These are phyloP conservation scores for Hesperia comma DNA, from an alignment of 2,888 invertebrate species.

Conservation along the genomic window DNA sequence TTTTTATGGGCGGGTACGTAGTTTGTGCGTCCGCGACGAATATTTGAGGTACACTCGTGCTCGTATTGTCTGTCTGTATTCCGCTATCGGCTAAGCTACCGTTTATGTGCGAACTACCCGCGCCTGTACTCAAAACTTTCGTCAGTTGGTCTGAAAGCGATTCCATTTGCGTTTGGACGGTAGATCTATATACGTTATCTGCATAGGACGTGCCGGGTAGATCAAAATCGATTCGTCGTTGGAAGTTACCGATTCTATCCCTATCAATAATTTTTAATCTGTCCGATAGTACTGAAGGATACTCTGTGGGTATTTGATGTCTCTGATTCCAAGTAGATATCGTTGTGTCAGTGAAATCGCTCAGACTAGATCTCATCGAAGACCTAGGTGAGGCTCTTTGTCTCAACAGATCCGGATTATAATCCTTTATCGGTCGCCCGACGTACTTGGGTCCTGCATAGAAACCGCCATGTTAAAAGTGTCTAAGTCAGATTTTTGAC, in stretches of 20 bases:
- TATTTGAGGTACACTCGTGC: conserved; percentile 76
- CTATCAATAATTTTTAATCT: conserved; percentile 68
- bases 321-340: conserved; percentile 79
- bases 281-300: conserved; percentile 76
- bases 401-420: conserved; percentile 72
- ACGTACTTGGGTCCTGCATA: conserved; percentile 71
- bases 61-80: conserved; percentile 78
- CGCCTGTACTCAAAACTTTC: conserved; percentile 73
- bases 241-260: conserved; percentile 63
- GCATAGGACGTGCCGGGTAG: conserved; percentile 70
- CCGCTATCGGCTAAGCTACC: conserved; percentile 78
- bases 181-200: conserved; percentile 64
- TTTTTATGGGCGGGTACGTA: conserved; percentile 50
- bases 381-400: conserved; percentile 73
- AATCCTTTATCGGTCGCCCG: conserved; percentile 76
- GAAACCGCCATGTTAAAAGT: conserved; percentile 52
- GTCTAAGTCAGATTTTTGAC: conserved; percentile 39
- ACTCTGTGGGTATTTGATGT: conserved; percentile 63
- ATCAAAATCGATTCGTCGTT: conserved; percentile 74
- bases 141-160: conserved; percentile 73
- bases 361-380: conserved; percentile 75
- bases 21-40: conserved; percentile 61
- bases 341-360: conserved; percentile 81
- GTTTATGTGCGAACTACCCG: conserved; percentile 76
- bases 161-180: conserved; percentile 71